Evolutionary conservation across 2,888 invertebrate genomes (phyloP), one percentile per base, ranked within the genome.

Genomic region (Lycocerus yunnanus): DNA sequence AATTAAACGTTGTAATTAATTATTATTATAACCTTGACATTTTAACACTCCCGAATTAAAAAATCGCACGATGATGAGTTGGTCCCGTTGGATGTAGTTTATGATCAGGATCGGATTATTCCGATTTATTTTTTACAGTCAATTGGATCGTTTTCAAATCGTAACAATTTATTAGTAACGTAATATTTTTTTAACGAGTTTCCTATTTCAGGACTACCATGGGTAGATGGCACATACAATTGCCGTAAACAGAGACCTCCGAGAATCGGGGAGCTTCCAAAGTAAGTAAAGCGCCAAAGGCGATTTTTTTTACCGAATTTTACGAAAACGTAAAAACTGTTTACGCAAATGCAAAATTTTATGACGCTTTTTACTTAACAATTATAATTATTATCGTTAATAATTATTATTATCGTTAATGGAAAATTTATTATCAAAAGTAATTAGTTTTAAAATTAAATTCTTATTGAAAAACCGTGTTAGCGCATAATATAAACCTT

Each of bases 261-360:
- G 61, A 86, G 86, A 83, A 87, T 87, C 76, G 87, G 87, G 79
- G 87, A 87, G 73, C 84, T 87, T 77, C 86, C 87, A 78, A 86
- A 86, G 88, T 88, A 80, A 86, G 83, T 78, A 58, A 11, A 13
- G 14, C 15, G 20, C 21, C 20, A 6, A 6, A 43, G 43, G 43
- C 43, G 43, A 20, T 66, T 43, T 27, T 13, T 14, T 43, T 15
- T 43, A 15, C 10, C 14, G 13, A 27, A 27, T 13, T 27, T 11
- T 3, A 15, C 9, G 3, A n/a, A 67, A 66, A 18, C 27, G 27
- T n/a, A n/a, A n/a, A n/a, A n/a, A n/a, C n/a, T 43, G 43, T 43
- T 43, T 43, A 43, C 6, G 43, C 4, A 43, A 43, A 43, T 43
- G 43, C 43, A 43, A n/a, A 43, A 43, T 6, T 27, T 6, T 1